Conservation (phyloP, 2,113 vertebrate species). For the Paedocypris sp. region DNA sequence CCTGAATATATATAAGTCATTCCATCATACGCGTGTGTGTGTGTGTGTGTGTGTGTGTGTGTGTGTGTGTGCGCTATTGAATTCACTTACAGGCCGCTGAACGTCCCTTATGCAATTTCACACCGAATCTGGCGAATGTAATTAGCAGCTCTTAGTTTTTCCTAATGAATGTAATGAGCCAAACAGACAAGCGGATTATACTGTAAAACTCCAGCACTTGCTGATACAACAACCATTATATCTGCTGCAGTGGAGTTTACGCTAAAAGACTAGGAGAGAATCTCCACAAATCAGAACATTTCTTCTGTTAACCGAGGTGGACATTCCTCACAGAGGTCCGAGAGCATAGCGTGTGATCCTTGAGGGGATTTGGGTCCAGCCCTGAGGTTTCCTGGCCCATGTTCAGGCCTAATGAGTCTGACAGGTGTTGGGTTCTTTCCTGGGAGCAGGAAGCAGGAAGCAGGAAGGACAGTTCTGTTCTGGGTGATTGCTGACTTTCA, state of each 20-base stretch:
- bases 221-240: not conserved
- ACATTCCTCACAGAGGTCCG: not conserved
- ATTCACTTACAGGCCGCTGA: not conserved
- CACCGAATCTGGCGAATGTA: slow-evolving; percentile 4
- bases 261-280: not conserved
- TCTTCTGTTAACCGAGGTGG: not conserved
- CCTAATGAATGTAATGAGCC: slow-evolving; percentile 22
- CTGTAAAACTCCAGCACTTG: not conserved
- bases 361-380: not conserved
- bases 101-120: slow-evolving; percentile 20
- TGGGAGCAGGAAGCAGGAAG: slow-evolving; percentile 41
- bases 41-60: not conserved
- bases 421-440: slow-evolving; percentile 41
- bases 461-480: slow-evolving; percentile 44
- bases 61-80: not conserved
- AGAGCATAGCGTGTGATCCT: not conserved
- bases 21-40: slow-evolving; percentile 7
- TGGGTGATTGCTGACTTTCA: slow-evolving; percentile 28
- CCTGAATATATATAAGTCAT: not conserved
- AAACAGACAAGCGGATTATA: slow-evolving; percentile 21
- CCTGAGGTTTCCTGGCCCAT: not conserved
- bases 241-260: not conserved
- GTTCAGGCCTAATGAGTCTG: slow-evolving; percentile 25
- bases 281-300: not conserved
- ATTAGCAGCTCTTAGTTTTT: slow-evolving; percentile 22